Evolutionary conservation across 92 coral and sea anemone genomes (phyloP), one percentile per base, ranked within the genome.

Genomic region (Paragorgia papillata): DNA sequence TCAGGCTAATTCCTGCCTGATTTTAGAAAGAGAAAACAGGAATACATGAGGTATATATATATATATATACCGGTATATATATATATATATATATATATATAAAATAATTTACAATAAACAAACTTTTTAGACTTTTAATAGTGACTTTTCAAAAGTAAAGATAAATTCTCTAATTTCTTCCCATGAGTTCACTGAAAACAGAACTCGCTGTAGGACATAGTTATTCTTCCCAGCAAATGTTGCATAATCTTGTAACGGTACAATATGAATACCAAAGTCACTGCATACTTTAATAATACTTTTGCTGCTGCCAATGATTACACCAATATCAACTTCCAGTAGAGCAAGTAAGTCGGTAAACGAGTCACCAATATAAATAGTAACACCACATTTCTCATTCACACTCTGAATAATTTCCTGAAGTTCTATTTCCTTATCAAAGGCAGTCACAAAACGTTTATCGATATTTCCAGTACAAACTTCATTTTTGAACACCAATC

Each of bases 311-410:
- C 99, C 99, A 73, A 95, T 80, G 69, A 95, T 88, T 58, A 95
- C 82, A 7, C 99, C 99, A 32, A 95, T 54, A 25, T 95, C 92
- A 34, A 96, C 91, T 24, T 77, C 71, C 33, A 95, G 62, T 9
- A 95, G 69, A 28, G 99, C 90, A 10, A 95, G 90, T 33, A 95
- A 59, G 62, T 95, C 99, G 9, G 88, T 90, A 25, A 91, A 80
- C 7, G 97, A 85, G 73, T 95, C 99, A 1, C 99, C 99, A 43
- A 95, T 88, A 57, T 73, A 95, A 19, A 95, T 83, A 1, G 99
- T 74, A 19, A 87, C 69, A 4, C 97, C 99, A 40, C 83, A 83
- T 24, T 73, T 27, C 28, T 12, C 41, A n/a, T 19, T 44, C 19
- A 79, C 43, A 41, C 71, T 73, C 26, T 69, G 80, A 13, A 79